Evolutionary conservation across 2,888 invertebrate species (phyloP).

Genomic region (Oscheius onirici): DNA sequence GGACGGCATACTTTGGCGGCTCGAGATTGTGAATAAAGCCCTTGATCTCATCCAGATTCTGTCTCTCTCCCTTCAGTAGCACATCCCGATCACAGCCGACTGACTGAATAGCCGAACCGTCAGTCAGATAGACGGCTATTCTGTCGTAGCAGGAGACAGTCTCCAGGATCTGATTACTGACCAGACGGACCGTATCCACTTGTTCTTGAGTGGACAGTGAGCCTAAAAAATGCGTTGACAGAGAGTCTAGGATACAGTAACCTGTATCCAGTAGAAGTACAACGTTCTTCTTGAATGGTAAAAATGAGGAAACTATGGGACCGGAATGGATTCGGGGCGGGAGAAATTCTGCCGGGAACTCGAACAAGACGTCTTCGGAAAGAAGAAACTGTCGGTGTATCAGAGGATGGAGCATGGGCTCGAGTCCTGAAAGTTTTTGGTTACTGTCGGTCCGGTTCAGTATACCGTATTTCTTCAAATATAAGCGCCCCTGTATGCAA

Average conservation of each 20-base stretch:
- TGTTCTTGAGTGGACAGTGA: slow-evolving; percentile 17
- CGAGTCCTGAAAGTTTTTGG: slow-evolving; percentile 10
- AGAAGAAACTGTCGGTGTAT: slow-evolving; percentile 28
- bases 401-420: not conserved
- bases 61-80: not conserved
- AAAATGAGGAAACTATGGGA: not conserved
- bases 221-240: not conserved
- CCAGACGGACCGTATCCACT: slow-evolving; percentile 19
- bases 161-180: slow-evolving; percentile 9
- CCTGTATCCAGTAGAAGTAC: slow-evolving; percentile 32
- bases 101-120: not conserved
- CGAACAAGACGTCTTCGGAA: slow-evolving; percentile 26
- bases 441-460: too few relatives aligned
- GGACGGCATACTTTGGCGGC: not conserved
- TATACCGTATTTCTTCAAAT: too few relatives aligned
- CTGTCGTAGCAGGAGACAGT: not conserved
- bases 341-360: slow-evolving; percentile 32
- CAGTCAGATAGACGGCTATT: slow-evolving; percentile 1
- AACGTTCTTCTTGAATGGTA: slow-evolving; percentile 7
- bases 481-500: too few relatives aligned
- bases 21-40: slow-evolving; percentile 10
- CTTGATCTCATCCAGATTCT: slow-evolving; percentile 14
- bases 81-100: not conserved
- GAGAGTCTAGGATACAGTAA: not conserved
- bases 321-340: slow-evolving; percentile 23